These are phyloP conservation scores for Percopsis transmontana DNA, from an alignment of 2,113 vertebrate species.

Conservation along the genomic window DNA sequence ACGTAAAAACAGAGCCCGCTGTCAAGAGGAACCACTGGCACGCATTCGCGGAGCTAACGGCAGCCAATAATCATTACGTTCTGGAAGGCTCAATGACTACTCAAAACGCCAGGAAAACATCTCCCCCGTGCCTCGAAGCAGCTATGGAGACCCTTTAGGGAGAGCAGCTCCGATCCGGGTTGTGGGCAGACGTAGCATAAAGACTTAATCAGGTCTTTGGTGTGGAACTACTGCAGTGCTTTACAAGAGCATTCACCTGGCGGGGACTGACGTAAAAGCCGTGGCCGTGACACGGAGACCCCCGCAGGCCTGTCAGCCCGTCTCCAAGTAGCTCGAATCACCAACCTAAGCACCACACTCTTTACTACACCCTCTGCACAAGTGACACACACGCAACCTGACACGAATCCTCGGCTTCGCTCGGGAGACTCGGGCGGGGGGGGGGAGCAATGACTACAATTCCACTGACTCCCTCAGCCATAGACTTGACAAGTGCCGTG, in stretches of 20 bases:
- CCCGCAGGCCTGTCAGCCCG: conserved; percentile 65
- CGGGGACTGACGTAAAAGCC: conserved; percentile 49
- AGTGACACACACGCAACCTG: conserved; percentile 51
- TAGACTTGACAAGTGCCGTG: conserved; percentile 40
- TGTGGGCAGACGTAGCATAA: conserved; percentile 47
- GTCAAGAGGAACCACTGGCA: conserved; percentile 33
- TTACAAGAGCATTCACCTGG: conserved; percentile 51
- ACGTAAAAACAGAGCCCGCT: conserved; percentile 21
- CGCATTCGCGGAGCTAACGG: conserved; percentile 29
- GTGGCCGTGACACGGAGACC: conserved; percentile 56
- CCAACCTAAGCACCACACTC: conserved; percentile 39
- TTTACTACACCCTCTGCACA: conserved; percentile 44
- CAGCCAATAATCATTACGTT: conserved; percentile 55
- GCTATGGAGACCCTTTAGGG: conserved; percentile 50
- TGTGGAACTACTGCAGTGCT: conserved; percentile 33
- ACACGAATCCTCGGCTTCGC: conserved; percentile 62
- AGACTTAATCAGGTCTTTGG: conserved; percentile 60
- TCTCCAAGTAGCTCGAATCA: conserved; percentile 51
- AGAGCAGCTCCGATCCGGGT: conserved; percentile 18
- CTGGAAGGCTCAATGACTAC: conserved; percentile 39
- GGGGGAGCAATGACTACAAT: too few relatives aligned
- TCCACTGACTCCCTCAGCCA: conserved; percentile 49
- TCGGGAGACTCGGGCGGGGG: conserved; percentile 22
- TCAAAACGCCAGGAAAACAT: conserved; percentile 45
- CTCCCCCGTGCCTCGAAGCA: conserved; percentile 44